Base-by-base conservation (phyloP, 2,113 vertebrate genomes). In the Ptychochromis oligacanthus region DNA sequence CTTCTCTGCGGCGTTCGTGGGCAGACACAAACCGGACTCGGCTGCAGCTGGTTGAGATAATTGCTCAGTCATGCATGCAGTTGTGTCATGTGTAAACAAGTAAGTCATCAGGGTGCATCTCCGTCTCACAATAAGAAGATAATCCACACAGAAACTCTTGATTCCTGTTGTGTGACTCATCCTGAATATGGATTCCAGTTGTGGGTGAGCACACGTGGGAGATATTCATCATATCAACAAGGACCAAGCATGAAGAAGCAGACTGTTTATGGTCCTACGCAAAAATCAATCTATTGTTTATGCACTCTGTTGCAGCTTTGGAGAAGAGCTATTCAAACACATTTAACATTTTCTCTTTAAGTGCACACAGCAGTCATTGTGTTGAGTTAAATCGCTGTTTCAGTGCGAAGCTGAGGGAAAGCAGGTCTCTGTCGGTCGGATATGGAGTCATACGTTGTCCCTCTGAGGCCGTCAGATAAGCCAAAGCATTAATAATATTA, bases 91-190 rank as follows among this genome's bases (percentile, higher is more conserved):
- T 43, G 65, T 81, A 79, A 62, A 83, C 85, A 81, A 52, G 56
- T 38, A 57, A 79, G 31, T 58, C 31, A 65, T n/a, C 12, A 43
- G 24, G 61, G 26, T 12, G 75, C 40, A 82, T 79, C 72, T 34
- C 6, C 7, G 4, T 43, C 28, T 20, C 14, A 78, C 40, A 80
- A 55, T 72, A 22, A 56, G 75, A 77, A 22, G 26, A 65, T 86
- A 77, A 89, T 89, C 77, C 83, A 70, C 59, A 78, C 52, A 52
- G 80, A 87, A 79, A 85, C 79, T 65, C 49, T 24, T 38, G 46
- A 89, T 40, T 83, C 77, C 76, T 80, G 80, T 11, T 22, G 26
- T 26, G 38, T 84, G 85, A 89, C 75, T 89, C 82, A 87, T 26
- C 62, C 24, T n/a, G 82, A 89, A 58, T 49, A 65, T 31, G 28